A percentile compares a stretch with the other conserved stretches of the same genome.
Evolutionary conservation across 2,113 vertebrate species (phyloP).

Genomic region (Aspidoscelis tigris): DNA sequence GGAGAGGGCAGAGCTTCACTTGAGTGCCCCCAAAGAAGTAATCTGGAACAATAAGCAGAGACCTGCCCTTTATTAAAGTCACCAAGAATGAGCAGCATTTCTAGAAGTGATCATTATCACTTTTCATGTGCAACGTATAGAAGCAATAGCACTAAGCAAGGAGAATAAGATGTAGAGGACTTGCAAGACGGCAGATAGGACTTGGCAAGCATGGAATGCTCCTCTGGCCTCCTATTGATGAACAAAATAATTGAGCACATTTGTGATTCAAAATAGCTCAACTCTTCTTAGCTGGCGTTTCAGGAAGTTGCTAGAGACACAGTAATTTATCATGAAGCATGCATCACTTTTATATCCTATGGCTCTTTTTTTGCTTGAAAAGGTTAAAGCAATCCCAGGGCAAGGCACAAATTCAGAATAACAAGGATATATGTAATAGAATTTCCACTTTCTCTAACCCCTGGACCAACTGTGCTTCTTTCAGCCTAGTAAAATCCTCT

Average conservation of each 20-base stretch:
- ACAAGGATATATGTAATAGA: not conserved
- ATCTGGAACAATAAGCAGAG: too few species aligned
- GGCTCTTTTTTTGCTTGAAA: not conserved
- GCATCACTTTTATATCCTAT: not conserved
- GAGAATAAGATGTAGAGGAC: not conserved
- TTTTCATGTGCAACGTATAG: too few species aligned
- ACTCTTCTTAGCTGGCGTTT: not conserved
- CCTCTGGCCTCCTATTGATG: not conserved
- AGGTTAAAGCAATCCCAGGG: accelerated
- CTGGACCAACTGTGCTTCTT: not conserved
- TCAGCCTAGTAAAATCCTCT: not conserved
- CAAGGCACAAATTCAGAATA: conserved; percentile 2
- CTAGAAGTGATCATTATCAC: too few species aligned
- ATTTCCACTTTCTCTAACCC: not conserved
- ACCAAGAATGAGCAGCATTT: too few species aligned
- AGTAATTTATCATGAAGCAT: not conserved
- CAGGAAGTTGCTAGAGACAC: not conserved
- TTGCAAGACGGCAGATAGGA: not conserved
- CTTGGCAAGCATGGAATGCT: not conserved
- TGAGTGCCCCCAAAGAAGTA: too few species aligned
- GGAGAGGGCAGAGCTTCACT: too few species aligned
- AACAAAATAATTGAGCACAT: not conserved
- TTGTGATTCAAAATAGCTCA: not conserved
- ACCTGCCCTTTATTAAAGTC: too few species aligned
- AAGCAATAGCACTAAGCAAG: not conserved